Percentiles rank a stretch among this genome's conserved stretches.
Conservation (phyloP, 1,140 invertebrate species). For the Drosophila littoralis region DNA sequence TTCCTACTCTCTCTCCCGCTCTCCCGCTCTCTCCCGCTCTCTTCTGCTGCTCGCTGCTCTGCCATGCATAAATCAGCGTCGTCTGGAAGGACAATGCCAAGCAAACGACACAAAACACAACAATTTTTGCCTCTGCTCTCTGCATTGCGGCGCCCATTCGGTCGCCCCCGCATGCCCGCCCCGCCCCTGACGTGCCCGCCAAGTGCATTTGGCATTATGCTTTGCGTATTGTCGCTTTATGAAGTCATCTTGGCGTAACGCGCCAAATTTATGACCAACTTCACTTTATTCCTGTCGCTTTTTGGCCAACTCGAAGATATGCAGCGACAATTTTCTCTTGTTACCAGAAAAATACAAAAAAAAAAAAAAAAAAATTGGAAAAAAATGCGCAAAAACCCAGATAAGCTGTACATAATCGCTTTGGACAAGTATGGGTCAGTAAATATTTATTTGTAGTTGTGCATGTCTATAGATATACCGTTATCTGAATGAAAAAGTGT, state of each 20-base stretch:
- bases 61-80: constrained; percentile 73
- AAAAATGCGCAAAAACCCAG: constrained; percentile 41
- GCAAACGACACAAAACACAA: constrained; percentile 76
- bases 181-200: neutral
- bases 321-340: constrained; percentile 52
- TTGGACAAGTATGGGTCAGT: constrained; percentile 41
- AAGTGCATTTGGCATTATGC: constrained; percentile 76
- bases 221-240: constrained; percentile 82
- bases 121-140: constrained; percentile 57
- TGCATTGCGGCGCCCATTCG: constrained; percentile 59
- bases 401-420: constrained; percentile 35
- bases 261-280: constrained; percentile 82
- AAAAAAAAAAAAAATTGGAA: constrained; percentile 9
- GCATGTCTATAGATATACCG: neutral
- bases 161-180: constrained; percentile 12
- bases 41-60: constrained; percentile 31
- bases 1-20: constrained; percentile 20
- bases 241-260: constrained; percentile 82
- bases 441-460: constrained; percentile 4
- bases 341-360: constrained; percentile 9
- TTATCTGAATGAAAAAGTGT: constrained; percentile 2
- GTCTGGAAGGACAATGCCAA: constrained; percentile 73
- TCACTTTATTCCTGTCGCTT: constrained; percentile 80
- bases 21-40: constrained; percentile 6
- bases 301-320: constrained; percentile 69